phyloP scores from a whole-genome alignment of 30 jellyfish, hydroid and myxozoan genomes.

The Turritopsis dohrnii region DNA sequence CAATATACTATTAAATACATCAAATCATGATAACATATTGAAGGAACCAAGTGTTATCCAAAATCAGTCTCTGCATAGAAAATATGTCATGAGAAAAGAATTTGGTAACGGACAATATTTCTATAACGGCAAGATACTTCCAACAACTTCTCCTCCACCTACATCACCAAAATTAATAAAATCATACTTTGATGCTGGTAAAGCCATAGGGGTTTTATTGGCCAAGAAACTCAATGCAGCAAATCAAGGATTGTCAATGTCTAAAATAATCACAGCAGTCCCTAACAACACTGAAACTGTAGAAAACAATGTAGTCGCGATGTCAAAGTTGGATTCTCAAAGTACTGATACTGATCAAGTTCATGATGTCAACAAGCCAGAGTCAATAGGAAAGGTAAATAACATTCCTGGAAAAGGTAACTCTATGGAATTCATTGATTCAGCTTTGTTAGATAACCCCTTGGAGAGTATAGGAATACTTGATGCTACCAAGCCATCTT shows the following conservation, averaged over 20 bases:
- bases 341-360: neutral
- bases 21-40: neutral
- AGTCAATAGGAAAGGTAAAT: neutral
- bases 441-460: neutral
- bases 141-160: neutral
- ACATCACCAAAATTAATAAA: conserved; percentile 48
- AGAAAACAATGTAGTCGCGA: neutral
- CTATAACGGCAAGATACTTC: neutral
- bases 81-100: neutral
- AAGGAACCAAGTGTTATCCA: neutral
- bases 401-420: neutral
- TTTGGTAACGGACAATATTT: neutral
- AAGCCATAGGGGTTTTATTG: neutral
- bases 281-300: neutral
- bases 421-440: neutral
- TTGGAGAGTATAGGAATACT: neutral
- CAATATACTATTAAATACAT: neutral
- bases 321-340: neutral
- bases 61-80: neutral
- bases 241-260: neutral
- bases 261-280: neutral
- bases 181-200: conserved; percentile 78
- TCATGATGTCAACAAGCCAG: neutral
- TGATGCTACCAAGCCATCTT: neutral
- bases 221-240: neutral